phyloP scores from a whole-genome alignment of 92 coral and sea anemone genomes.

The Micromussa lordhowensis region DNA sequence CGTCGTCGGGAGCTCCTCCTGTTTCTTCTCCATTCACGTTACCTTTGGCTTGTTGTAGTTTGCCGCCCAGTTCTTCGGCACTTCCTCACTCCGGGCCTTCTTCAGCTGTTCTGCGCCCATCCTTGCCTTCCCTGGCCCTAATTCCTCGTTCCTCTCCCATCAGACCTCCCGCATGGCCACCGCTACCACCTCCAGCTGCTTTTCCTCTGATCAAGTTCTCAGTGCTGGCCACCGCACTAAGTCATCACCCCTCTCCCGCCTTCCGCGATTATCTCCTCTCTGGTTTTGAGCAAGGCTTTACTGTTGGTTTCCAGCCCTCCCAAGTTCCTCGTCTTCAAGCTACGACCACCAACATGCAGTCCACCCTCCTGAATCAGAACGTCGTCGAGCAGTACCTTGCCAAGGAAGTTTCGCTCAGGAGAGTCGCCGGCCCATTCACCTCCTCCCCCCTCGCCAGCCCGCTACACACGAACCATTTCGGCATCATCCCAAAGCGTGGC shows the following conservation, averaged over 20 bases:
- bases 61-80: no score
- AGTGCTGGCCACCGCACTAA: no score
- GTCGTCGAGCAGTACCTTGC: not conserved
- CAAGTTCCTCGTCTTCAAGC: not conserved
- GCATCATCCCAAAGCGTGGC: constrained; percentile 1
- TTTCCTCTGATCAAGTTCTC: no score
- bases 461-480: constrained; percentile 3
- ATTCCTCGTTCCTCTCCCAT: not conserved
- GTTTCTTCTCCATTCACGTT: no score
- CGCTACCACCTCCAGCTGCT: not conserved
- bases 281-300: not conserved
- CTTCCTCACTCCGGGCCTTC: no score
- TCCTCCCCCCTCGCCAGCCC: not conserved
- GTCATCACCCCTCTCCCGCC: not conserved
- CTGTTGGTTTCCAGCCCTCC: not conserved
- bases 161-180: not conserved
- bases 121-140: not conserved
- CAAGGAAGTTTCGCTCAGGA: not conserved
- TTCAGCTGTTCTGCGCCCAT: no score
- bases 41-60: no score
- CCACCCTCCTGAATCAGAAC: no score
- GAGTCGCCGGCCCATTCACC: not conserved
- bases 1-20: no score
- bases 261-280: not conserved
- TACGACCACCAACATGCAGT: not conserved